Base-by-base conservation (phyloP, 2,797 vertebrate genomes). In the Dryobates pubescens region DNA sequence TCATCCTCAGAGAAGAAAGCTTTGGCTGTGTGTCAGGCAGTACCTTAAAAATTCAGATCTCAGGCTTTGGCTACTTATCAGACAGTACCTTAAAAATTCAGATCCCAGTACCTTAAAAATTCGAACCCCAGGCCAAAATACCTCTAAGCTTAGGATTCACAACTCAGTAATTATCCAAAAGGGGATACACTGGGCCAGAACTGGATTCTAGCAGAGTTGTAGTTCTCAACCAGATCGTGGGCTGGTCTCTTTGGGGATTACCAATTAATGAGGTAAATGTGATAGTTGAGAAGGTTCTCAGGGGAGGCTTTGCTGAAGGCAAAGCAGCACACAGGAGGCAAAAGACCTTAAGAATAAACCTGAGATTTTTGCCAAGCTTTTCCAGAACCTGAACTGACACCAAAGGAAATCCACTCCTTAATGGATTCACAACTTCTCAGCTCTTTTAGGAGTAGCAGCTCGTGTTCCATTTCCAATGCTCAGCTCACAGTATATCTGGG, bases 1-100 rank as follows among this genome's bases (percentile, higher is more conserved):
- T 1, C 0, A 5, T 7, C 68, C 36, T 24, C 36, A 16, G 41
- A n/a, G 3, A 1, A 74, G 41, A 51, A 19, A 17, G 26, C 11
- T 17, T 43, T 7, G 15, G 6, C 1, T 61, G 9, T 15, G 38
- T 23, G 13, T 65, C 32, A 68, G 43, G 7, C 6, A 59, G 17
- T 7, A 64, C 16, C 13, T 56, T 32, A 32, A 24, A 29, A 83
- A 85, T 54, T 70, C 75, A 67, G 26, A 85, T 17, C 41, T 16
- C 41, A 43, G 15, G 22, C 11, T 17, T 43, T 7, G 15, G 6
- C 1, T 61, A 10, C 18, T 38, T 23, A 16, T 65, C 32, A 68
- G 43, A 10, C 6, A 59, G 17, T 6, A 64, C 13, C 11, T 56
- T 32, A 32, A 24, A 29, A 81, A 85, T 54, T 70, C 75, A 67